phyloP scores from a whole-genome alignment of 2,797 vertebrate species.

The Ambastaia sidthimunki region DNA sequence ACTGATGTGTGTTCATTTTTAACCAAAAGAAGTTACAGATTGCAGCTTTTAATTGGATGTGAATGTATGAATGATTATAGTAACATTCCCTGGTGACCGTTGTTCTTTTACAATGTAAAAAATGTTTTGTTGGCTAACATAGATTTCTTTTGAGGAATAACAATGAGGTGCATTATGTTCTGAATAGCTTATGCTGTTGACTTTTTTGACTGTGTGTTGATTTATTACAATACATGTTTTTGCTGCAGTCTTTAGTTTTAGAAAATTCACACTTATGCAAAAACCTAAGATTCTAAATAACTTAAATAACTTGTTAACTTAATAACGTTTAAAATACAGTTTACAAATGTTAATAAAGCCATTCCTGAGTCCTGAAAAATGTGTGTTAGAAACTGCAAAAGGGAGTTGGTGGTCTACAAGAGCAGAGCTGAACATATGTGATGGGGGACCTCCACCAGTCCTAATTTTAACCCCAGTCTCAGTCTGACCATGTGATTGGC shows the following conservation, averaged over 20 bases:
- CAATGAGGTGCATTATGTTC: too few species aligned
- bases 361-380: background rate
- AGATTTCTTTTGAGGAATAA: too few species aligned
- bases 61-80: background rate
- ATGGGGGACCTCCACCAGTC: slow-evolving; percentile 21
- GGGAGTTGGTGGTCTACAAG: slow-evolving; percentile 27
- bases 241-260: background rate
- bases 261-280: background rate
- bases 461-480: slow-evolving; percentile 78
- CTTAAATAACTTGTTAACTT: background rate
- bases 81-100: background rate
- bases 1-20: too few species aligned
- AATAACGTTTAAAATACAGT: background rate
- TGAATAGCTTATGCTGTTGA: too few species aligned
- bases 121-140: too few species aligned
- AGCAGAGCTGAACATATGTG: slow-evolving; percentile 20
- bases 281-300: background rate
- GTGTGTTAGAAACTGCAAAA: background rate
- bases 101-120: background rate
- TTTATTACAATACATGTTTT: background rate
- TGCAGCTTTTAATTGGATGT: too few species aligned
- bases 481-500: slow-evolving; percentile 77
- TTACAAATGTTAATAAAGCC: background rate
- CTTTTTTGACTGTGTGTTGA: background rate
- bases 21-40: too few species aligned